These are phyloP conservation scores for Okapia johnstoni DNA, from an alignment of 2,113 vertebrate species.

Conservation along the genomic window DNA sequence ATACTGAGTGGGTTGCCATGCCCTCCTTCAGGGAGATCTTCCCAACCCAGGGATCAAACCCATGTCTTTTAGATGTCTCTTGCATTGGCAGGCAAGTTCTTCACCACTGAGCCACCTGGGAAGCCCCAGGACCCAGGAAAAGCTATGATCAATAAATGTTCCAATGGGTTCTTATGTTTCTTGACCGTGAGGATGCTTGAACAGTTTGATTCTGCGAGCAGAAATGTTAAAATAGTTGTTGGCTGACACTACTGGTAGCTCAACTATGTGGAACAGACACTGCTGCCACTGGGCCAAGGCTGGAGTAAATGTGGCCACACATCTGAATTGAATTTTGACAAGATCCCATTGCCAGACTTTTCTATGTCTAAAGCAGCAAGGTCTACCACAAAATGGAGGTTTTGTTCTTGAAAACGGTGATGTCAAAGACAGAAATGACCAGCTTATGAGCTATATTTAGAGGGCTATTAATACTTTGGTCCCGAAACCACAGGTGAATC, in stretches of 20 bases:
- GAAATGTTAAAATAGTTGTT: not conserved
- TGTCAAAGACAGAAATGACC: not conserved
- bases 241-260: not conserved
- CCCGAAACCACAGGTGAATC: not conserved
- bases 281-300: not conserved
- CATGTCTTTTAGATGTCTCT: not conserved
- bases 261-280: not conserved
- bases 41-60: not conserved
- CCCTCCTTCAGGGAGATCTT: not conserved
- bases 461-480: not conserved
- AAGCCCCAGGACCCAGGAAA: not conserved
- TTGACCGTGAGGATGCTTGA: not conserved
- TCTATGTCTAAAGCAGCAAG: not conserved
- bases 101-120: not conserved
- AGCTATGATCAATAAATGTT: not conserved
- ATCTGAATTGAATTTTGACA: not conserved
- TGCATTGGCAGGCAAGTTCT: not conserved
- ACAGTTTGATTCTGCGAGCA: not conserved
- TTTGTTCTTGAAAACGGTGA: not conserved
- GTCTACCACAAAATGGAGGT: not conserved
- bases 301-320: not conserved
- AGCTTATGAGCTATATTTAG: not conserved
- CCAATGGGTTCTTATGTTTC: not conserved
- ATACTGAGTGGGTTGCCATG: not conserved
- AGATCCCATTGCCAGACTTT: slow-evolving; percentile 1